These are phyloP conservation scores for Caenorhabditis sp. DNA, from an alignment of 2,888 invertebrate species.

Conservation along the genomic window DNA sequence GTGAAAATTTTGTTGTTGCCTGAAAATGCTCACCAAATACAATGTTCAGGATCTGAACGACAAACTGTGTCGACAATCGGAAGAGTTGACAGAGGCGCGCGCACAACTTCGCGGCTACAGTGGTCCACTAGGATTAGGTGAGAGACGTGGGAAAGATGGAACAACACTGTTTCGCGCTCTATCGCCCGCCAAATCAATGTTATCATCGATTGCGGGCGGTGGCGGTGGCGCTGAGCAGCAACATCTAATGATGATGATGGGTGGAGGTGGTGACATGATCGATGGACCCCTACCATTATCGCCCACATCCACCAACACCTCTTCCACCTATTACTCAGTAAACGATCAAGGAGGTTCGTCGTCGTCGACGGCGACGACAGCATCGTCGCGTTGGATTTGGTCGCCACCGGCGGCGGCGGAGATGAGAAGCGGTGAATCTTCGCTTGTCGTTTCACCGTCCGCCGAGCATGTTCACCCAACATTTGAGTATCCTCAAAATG, in stretches of 20 bases:
- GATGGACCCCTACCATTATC: neutral
- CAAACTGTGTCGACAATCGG: slow-evolving; percentile 58
- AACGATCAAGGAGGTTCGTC: slow-evolving; percentile 11
- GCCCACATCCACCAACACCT: neutral
- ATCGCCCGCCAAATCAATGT: slow-evolving; percentile 35
- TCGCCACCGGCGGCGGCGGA: slow-evolving; percentile 10
- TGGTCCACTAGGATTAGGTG: slow-evolving; percentile 47
- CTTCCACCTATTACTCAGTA: slow-evolving; percentile 7
- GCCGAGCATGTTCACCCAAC: neutral
- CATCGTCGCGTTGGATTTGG: slow-evolving; percentile 38
- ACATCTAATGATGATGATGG: no score
- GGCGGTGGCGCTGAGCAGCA: slow-evolving; percentile 26
- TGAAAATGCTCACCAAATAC: no score
- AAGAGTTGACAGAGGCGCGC: slow-evolving; percentile 59
- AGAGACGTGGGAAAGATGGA: slow-evolving; percentile 6
- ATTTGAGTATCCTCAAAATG: neutral
- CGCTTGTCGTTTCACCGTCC: no score
- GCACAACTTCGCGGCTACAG: slow-evolving; percentile 62
- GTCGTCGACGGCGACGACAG: no score
- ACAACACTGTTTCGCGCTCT: neutral
- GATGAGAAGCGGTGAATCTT: no score
- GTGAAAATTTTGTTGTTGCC: neutral
- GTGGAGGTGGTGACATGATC: neutral
- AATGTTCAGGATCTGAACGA: slow-evolving; percentile 58
- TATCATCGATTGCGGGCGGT: slow-evolving; percentile 31